Conservation (phyloP, 2,113 vertebrate genomes). For the Ictalurus furcatus region DNA sequence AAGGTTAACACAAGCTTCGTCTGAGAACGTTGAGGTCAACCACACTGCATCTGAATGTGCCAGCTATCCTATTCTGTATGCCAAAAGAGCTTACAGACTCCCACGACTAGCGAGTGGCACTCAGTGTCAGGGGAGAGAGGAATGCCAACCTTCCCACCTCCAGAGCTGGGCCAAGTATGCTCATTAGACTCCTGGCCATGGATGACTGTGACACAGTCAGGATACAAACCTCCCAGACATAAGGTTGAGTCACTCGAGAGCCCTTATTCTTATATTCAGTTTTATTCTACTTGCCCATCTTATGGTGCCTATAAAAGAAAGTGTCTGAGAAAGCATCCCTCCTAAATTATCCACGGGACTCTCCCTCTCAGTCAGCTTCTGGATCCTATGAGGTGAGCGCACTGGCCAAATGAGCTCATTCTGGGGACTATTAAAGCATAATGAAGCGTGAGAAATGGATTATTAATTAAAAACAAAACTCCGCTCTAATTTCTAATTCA, state of each 20-base stretch:
- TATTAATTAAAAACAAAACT: slow-evolving; percentile 42
- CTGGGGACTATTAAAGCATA: slow-evolving; percentile 55
- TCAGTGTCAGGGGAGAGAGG: neutral
- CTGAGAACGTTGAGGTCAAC: neutral
- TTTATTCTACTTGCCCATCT: neutral
- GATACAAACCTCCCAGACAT: neutral
- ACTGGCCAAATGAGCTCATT: slow-evolving; percentile 49
- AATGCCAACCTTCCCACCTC: neutral
- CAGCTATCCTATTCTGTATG: neutral
- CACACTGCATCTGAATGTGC: neutral
- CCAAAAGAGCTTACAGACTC: neutral
- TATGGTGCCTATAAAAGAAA: neutral
- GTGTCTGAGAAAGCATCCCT: slow-evolving; percentile 20
- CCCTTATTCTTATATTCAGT: neutral
- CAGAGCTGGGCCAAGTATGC: neutral
- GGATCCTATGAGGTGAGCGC: slow-evolving; percentile 24
- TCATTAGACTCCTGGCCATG: neutral
- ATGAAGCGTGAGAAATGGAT: slow-evolving; percentile 54
- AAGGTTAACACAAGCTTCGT: neutral
- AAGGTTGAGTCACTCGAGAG: neutral
- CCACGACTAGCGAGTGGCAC: neutral
- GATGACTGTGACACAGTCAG: neutral
- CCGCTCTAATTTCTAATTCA: slow-evolving; percentile 1
- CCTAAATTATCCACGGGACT: slow-evolving; percentile 43
- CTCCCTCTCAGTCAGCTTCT: slow-evolving; percentile 39